These are phyloP conservation scores for Caenorhabditis latens DNA, from an alignment of 1,140 invertebrate genomes.

Conservation along the genomic window DNA sequence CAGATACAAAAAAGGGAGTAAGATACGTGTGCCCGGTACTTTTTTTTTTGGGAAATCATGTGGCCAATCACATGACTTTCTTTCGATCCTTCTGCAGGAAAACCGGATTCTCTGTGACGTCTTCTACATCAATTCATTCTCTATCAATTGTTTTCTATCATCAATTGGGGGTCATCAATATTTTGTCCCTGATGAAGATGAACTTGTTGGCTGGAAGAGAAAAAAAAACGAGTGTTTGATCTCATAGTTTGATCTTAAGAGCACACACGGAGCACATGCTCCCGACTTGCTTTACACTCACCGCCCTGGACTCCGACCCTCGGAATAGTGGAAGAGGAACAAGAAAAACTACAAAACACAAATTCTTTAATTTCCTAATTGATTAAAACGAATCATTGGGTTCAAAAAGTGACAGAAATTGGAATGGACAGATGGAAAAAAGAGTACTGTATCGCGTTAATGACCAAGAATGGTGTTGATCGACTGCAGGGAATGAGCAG, in stretches of 20 bases:
- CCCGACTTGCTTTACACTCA: too few relatives aligned
- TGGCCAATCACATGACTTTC: slow-evolving; percentile 16
- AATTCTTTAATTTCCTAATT: not conserved
- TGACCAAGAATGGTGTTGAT: too few relatives aligned
- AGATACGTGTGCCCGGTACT: too few relatives aligned
- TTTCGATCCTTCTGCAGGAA: not conserved
- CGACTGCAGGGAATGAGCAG: not conserved
- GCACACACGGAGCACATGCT: too few relatives aligned
- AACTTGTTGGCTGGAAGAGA: not conserved
- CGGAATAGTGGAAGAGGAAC: too few relatives aligned
- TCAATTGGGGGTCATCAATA: not conserved
- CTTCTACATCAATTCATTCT: not conserved
- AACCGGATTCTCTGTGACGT: not conserved
- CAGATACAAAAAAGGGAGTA: not conserved
- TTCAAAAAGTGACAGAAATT: slow-evolving; percentile 22
- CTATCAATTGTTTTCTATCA: not conserved
- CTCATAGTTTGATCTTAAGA: too few relatives aligned
- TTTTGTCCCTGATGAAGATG: slow-evolving; percentile 1
- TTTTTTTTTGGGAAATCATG: not conserved
- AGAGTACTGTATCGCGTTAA: not conserved
- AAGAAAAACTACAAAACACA: not conserved
- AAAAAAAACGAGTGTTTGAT: not conserved
- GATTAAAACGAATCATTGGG: not conserved
- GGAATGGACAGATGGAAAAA: not conserved
- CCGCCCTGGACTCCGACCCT: too few relatives aligned